Base-by-base conservation (phyloP, 2,113 vertebrate genomes). In the Myocastor coypus region DNA sequence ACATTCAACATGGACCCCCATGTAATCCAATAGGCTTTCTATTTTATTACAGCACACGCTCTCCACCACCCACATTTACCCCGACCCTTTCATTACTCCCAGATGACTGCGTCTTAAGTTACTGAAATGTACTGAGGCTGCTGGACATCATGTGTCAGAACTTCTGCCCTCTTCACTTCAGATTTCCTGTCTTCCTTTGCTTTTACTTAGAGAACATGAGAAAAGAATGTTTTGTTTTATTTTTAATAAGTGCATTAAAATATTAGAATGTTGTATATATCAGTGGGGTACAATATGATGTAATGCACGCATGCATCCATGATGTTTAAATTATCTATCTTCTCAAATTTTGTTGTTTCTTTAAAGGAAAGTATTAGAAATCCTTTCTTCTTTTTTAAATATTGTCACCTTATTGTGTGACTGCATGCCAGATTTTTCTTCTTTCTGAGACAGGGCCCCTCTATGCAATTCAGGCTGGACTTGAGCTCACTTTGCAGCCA, bases 21-120 rank as follows among this genome's bases (percentile, higher is more conserved):
- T 30, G 46, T 26, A 66, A 88, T 52, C 55, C n/a, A 96, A 92
- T 30, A 93, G 66, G 11, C 22, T 91, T 87, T 78, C 69, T 80
- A 40, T 55, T 80, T 50, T 73, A 81, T 75, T 87, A 92, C 2
- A 42, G 61, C 19, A 89, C 66, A 50, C 80, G 52, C 46, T 69
- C 26, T 89, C 50, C 61, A 86, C 50, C 75, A 87, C 57, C 89
- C 32, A 92, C 40, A 87, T 26, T 91, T 77, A 16, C n/a, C 40
- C 24, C 55, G 63, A 28, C 6, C 19, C 50, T 9, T 69, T 57
- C 26, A 46, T 63, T 87, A 92, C 90, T 82, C 81, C 71, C 16
- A 89, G 50, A 75, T 19, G 9, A 82, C 50, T 87, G 17, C 34
- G 83, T 63, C 17, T 22, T 1, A 37, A 87, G 19, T 80, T 75